Conservation (phyloP, 2,113 vertebrate genomes). For the Menura novaehollandiae region DNA sequence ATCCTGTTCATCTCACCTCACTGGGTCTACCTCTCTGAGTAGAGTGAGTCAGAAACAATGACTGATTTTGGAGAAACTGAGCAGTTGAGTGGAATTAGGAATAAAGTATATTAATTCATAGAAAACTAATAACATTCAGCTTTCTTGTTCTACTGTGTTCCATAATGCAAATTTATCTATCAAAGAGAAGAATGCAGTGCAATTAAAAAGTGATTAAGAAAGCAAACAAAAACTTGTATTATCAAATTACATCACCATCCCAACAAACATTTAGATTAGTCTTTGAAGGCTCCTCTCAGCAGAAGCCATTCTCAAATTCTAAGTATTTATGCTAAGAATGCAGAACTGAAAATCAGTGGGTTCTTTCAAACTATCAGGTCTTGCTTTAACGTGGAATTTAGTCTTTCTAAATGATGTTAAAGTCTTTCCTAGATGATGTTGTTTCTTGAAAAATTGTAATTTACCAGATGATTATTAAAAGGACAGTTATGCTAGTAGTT, state of each 20-base stretch:
- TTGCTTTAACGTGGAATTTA: background rate
- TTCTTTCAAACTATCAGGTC: background rate
- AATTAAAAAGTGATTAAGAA: conserved; percentile 67
- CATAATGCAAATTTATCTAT: conserved; percentile 41
- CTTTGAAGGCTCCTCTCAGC: background rate
- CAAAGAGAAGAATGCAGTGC: conserved; percentile 34
- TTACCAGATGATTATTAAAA: background rate
- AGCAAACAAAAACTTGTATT: conserved; percentile 39
- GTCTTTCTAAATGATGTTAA: background rate
- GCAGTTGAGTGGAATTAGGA: background rate
- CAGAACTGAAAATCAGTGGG: background rate
- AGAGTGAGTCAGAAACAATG: background rate
- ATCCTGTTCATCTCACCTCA: background rate
- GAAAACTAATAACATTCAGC: conserved; percentile 14
- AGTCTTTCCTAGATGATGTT: background rate
- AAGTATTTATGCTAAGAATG: background rate
- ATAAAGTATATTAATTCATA: background rate
- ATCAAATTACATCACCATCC: conserved; percentile 17
- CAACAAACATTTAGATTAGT: background rate
- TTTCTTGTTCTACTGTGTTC: conserved; percentile 13
- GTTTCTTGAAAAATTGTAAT: background rate
- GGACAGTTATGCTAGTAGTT: background rate
- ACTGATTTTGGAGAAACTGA: background rate
- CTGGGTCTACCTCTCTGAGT: background rate
- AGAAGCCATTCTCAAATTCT: background rate